Evolutionary conservation across 2,113 vertebrate genomes (phyloP), one percentile per base, ranked within the genome.

Genomic region (Addax nasomaculatus): DNA sequence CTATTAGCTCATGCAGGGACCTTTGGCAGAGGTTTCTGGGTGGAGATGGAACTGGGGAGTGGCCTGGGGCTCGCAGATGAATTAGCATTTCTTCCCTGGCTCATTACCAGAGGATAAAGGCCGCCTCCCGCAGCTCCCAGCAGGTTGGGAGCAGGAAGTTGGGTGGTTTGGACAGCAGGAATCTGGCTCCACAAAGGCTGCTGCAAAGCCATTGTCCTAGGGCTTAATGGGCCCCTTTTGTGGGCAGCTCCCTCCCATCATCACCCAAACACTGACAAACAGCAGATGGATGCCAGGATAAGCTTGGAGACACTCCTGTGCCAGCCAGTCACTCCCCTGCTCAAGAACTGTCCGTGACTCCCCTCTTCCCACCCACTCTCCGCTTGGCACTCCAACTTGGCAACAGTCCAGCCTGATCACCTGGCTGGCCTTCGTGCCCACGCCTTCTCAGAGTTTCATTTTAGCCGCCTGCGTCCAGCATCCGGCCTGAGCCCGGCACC

Each of bases 111-210:
- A 21, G 81, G 78, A 97, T 96, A 95, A 97, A 98, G 90, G 62
- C 43, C 25, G 0, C 94, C 96, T 97, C 96, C 97, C 0, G 36
- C 25, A 11, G 96, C 96, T 96, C 96, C 67, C 95, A 96, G 98
- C 97, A 97, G 96, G 97, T 93, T 30, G 36, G 85, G 85, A 96
- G 95, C 97, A 97, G 98, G 97, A 98, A 98, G 97, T 97, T 39
- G 90, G 96, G 95, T 98, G 81, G 97, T 97, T 96, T 97, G 87
- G 96, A 47, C 94, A 89, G 95, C 97, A 97, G 96, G 96, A 97
- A 97, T 98, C 97, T 90, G 95, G 92, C 96, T 95, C 85, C 90
- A 95, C 92, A 85, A 92, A 97, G 60, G 58, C 93, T 16, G 10
- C 55, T n/a, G 86, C 97, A 76, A 89, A 93, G 81, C 90, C 94